A percentile compares a stretch with the other conserved stretches of the same genome.
Evolutionary conservation across 2,113 vertebrate species (phyloP).

Genomic region (Ctenomys sociabilis): DNA sequence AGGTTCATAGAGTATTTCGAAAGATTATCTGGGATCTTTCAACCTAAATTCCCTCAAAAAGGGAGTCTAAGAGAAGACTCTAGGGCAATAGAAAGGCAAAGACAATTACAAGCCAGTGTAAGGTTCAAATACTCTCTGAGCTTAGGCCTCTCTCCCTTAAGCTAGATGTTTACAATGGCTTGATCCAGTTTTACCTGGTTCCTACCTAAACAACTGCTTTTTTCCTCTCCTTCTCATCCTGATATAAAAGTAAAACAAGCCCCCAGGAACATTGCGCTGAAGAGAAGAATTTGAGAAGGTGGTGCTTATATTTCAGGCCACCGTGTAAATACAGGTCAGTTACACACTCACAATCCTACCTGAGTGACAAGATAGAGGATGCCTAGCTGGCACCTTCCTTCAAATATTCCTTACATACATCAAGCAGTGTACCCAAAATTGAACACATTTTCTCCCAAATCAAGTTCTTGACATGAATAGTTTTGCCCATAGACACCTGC

Average conservation of each 20-base stretch:
- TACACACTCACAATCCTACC: not conserved
- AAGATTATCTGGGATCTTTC: constrained; percentile 1
- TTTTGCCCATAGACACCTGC: not conserved
- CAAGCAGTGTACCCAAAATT: not conserved
- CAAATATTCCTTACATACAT: not conserved
- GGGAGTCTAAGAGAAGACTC: not conserved
- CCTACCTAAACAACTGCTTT: not conserved
- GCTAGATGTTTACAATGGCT: not conserved
- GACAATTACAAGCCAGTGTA: not conserved
- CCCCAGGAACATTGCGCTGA: not conserved
- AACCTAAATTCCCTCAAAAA: not conserved
- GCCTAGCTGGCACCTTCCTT: not conserved
- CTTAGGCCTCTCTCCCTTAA: not conserved
- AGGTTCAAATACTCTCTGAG: not conserved
- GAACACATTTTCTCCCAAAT: not conserved
- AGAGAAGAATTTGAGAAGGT: not conserved
- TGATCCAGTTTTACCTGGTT: not conserved
- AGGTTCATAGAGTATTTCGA: not conserved
- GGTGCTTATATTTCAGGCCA: not conserved
- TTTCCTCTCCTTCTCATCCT: not conserved
- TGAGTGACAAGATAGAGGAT: not conserved
- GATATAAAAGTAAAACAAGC: not conserved
- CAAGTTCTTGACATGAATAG: not conserved
- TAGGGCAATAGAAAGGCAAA: not conserved
- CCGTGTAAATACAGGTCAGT: no score